These are phyloP conservation scores for Agonopterix arenella DNA, from an alignment of 2,888 invertebrate species.

Conservation along the genomic window DNA sequence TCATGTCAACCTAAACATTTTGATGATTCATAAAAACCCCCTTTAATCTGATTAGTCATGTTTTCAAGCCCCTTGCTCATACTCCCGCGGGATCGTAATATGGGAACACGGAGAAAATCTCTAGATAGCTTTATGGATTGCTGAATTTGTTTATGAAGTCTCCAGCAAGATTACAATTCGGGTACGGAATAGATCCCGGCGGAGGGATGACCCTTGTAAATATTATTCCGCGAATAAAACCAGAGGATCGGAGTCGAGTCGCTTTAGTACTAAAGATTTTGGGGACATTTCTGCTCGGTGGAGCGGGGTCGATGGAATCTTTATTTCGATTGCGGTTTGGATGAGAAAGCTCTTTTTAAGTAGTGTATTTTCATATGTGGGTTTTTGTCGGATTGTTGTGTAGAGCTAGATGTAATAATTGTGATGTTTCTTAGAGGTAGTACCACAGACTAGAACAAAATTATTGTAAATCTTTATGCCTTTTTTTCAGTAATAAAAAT, in stretches of 20 bases:
- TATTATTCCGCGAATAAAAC: background rate
- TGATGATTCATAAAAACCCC: background rate
- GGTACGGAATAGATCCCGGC: constrained; percentile 4
- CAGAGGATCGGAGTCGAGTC: background rate
- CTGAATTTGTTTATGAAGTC: constrained; percentile 6
- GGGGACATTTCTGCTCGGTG: background rate
- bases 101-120: background rate
- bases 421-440: no score
- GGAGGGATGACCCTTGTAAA: constrained; percentile 3
- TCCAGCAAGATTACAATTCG: constrained; percentile 1
- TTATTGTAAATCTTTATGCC: no score
- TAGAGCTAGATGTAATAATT: no score
- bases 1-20: background rate
- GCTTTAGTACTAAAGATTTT: background rate
- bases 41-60: background rate
- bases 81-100: no score
- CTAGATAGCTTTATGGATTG: constrained; percentile 2
- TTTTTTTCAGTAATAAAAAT: no score
- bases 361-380: no score
- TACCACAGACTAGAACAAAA: no score
- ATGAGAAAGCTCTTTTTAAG: no score
- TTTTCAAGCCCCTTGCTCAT: background rate
- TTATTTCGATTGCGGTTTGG: background rate
- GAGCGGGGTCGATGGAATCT: background rate
- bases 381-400: no score